phyloP scores from a whole-genome alignment of 2,797 vertebrate genomes.

The Amazonetta brasiliensis region DNA sequence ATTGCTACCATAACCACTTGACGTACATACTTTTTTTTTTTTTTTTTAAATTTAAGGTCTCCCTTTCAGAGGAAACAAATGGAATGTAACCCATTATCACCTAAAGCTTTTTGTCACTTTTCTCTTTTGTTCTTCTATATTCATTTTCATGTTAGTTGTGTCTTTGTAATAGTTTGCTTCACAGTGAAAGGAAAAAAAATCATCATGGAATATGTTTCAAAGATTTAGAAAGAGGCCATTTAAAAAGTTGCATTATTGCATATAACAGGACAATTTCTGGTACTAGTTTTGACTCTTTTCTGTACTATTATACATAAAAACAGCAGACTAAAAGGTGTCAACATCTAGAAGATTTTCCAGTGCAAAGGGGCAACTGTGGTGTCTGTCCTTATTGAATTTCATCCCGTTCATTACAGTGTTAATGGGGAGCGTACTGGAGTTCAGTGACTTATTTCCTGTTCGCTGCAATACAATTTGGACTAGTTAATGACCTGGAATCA shows the following conservation, averaged over 20 bases:
- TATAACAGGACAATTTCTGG: not conserved
- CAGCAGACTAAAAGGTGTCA: not conserved
- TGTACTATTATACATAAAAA: accelerated
- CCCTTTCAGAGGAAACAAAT: not conserved
- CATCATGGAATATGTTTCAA: not conserved
- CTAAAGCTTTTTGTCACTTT: not conserved
- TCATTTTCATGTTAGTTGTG: conserved; percentile 19
- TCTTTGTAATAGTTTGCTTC: conserved; percentile 13
- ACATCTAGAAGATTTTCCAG: not conserved
- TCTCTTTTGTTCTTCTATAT: not conserved
- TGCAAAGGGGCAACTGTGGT: not conserved
- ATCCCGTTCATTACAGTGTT: not conserved
- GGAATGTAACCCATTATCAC: not conserved
- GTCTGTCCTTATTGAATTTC: not conserved
- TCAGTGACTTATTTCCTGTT: not conserved
- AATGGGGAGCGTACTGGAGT: not conserved
- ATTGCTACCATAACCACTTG: not conserved
- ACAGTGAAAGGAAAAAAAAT: not conserved
- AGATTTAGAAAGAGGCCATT: not conserved
- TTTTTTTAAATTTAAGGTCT: not conserved
- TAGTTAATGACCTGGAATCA: not conserved
- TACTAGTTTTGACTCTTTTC: not conserved
- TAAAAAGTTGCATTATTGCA: not conserved
- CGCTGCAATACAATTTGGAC: not conserved
- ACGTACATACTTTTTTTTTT: too few species aligned